These are phyloP conservation scores for Coelinius sp. DNA, from an alignment of 2,888 invertebrate species.

Conservation along the genomic window DNA sequence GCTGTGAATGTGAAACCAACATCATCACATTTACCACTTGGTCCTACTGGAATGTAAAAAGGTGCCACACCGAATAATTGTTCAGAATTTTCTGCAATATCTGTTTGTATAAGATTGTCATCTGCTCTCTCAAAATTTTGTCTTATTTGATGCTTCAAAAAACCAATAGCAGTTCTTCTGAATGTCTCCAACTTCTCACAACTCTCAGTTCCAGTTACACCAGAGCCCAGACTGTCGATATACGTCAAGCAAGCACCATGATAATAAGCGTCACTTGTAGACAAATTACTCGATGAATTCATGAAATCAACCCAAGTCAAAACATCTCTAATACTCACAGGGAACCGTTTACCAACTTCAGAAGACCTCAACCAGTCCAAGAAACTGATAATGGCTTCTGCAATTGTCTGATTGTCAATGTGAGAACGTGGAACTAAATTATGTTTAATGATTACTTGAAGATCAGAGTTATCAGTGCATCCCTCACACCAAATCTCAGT, in stretches of 20 bases:
- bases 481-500: constrained; percentile 99
- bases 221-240: constrained; percentile 91
- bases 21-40: constrained; percentile 50
- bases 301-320: constrained; percentile 94
- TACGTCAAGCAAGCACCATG: constrained; percentile 95
- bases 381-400: constrained; percentile 83
- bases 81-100: constrained; percentile 60
- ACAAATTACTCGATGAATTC: constrained; percentile 74
- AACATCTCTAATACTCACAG: constrained; percentile 92
- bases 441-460: constrained; percentile 85
- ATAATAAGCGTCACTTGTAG: constrained; percentile 80
- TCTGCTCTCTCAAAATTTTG: neutral
- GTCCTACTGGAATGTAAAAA: constrained; percentile 79
- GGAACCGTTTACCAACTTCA: constrained; percentile 83
- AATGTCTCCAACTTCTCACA: constrained; percentile 68
- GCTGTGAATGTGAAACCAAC: constrained; percentile 81
- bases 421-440: constrained; percentile 78
- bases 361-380: constrained; percentile 82
- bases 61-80: constrained; percentile 82
- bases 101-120: constrained; percentile 43
- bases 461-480: constrained; percentile 80
- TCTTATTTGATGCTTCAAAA: constrained; percentile 64
- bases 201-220: constrained; percentile 82
- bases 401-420: constrained; percentile 75
- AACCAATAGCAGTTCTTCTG: constrained; percentile 73